These are phyloP conservation scores for human (Homo sapiens) DNA, from an alignment of 2,113 vertebrate species.

Conservation along the genomic window GRCh38 chr11:100726501-100727000, in stretches of 20 bases:
- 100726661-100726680: neutral
- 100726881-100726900: constrained; percentile 26
- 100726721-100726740: neutral
- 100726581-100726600: neutral
- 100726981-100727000: neutral
- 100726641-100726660: constrained; percentile 4
- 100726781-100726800: constrained; percentile 19
- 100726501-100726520: neutral
- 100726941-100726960: neutral
- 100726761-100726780: neutral
- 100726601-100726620: constrained; percentile 13
- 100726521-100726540: neutral
- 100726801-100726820: neutral
- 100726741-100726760: neutral
- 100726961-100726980: neutral
- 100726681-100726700: neutral
- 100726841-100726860: neutral
- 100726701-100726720: neutral
- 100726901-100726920: constrained; percentile 28
- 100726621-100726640: neutral
- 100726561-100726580: neutral
- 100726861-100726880: neutral
- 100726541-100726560: neutral
- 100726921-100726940: neutral
- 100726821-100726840: neutral